A percentile compares a stretch with the other conserved stretches of the same genome.
These are phyloP conservation scores for Lophura nycthemera DNA, from an alignment of 2,113 vertebrate species.

Conservation along the genomic window DNA sequence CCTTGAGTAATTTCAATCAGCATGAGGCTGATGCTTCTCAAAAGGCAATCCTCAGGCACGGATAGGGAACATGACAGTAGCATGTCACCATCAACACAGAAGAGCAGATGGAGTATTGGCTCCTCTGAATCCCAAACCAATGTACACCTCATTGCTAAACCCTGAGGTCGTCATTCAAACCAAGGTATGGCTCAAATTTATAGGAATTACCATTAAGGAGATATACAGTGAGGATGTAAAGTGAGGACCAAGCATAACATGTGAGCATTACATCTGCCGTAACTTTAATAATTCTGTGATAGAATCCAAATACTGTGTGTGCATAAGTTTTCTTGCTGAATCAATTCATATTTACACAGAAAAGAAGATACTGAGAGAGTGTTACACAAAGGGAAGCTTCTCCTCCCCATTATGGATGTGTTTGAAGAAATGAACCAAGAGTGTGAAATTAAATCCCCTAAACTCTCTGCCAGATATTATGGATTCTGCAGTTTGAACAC, in stretches of 20 bases:
- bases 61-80: constrained; percentile 28
- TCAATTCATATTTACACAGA: background rate
- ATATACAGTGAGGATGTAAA: background rate
- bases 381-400: background rate
- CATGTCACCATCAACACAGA: background rate
- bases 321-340: background rate
- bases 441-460: constrained; percentile 18
- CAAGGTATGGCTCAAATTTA: background rate
- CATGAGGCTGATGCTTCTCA: background rate
- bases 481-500: background rate
- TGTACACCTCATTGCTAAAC: background rate
- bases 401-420: background rate
- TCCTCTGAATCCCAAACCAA: constrained; percentile 9
- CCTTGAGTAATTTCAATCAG: constrained; percentile 22
- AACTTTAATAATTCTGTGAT: constrained; percentile 15
- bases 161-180: background rate
- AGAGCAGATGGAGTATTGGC: background rate
- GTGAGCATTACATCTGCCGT: background rate
- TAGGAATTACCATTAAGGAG: background rate
- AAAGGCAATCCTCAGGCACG: constrained; percentile 3
- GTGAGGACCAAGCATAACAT: background rate
- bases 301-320: background rate
- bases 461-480: background rate
- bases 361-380: background rate
- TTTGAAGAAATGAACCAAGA: background rate